Percentiles rank a stretch among this genome's conserved stretches.
These are phyloP conservation scores for Cyanoderma ruficeps DNA, from an alignment of 2,113 vertebrate genomes.

Conservation along the genomic window DNA sequence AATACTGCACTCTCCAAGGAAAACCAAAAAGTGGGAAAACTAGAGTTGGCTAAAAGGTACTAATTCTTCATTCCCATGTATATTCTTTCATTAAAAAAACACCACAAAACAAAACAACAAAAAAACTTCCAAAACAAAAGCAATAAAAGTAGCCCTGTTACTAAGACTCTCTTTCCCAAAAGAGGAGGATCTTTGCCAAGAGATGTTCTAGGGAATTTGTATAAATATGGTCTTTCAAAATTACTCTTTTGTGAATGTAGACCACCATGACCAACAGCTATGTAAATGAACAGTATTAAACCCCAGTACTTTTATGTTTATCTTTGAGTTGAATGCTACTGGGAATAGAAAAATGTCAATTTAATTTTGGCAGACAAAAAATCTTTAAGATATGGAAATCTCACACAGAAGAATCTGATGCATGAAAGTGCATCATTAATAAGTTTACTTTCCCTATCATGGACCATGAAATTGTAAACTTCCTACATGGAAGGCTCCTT, in stretches of 20 bases:
- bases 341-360: neutral
- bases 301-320: neutral
- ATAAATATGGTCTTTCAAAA: neutral
- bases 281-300: neutral
- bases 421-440: neutral
- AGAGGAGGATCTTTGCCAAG: neutral
- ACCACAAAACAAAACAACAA: no score
- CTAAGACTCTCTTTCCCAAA: neutral
- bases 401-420: neutral
- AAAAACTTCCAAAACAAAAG: no score
- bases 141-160: neutral
- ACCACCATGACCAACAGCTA: neutral
- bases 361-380: neutral
- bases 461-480: neutral
- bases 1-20: fast-evolving
- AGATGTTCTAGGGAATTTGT: neutral
- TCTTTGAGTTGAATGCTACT: neutral
- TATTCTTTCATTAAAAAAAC: neutral
- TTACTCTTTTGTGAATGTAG: fast-evolving
- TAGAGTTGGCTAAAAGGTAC: neutral
- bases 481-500: neutral
- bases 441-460: neutral
- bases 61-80: neutral
- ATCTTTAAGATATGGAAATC: neutral
- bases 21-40: neutral